A percentile compares a stretch with the other conserved stretches of the same genome.
These are phyloP conservation scores for Ctenodactylus gundi DNA, from an alignment of 2,113 vertebrate species.

Conservation along the genomic window DNA sequence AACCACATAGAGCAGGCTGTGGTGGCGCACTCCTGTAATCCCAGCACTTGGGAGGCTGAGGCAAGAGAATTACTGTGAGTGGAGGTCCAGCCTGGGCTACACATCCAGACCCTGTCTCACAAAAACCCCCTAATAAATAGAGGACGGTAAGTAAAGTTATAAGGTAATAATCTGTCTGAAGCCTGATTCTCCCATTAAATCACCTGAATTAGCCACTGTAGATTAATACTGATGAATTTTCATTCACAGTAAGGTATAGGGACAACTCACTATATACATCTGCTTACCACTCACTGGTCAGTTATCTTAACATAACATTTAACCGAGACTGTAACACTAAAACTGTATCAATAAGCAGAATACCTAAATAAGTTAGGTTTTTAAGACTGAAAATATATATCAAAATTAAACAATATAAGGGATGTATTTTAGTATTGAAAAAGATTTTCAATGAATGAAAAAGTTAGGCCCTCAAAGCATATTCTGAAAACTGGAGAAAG, in stretches of 20 bases:
- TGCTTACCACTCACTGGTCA: conserved; percentile 3
- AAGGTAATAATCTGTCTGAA: too few species aligned
- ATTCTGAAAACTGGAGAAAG: background rate
- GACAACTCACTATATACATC: background rate
- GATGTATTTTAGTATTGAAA: conserved; percentile 9
- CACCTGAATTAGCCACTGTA: background rate
- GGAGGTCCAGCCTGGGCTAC: too few species aligned
- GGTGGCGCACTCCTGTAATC: too few species aligned
- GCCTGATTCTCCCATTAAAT: conserved; percentile 36
- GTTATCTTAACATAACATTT: conserved; percentile 25
- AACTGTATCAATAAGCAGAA: conserved; percentile 1
- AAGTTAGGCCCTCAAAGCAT: background rate
- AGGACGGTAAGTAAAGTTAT: too few species aligned
- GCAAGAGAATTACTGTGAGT: too few species aligned
- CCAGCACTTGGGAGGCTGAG: too few species aligned
- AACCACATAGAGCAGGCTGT: too few species aligned
- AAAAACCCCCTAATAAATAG: too few species aligned
- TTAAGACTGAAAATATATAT: background rate
- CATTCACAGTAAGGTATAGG: background rate
- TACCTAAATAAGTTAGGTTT: conserved; percentile 7
- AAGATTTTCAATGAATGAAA: conserved; percentile 30
- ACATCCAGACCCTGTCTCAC: too few species aligned
- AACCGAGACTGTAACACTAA: conserved; percentile 18
- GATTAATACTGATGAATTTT: background rate
- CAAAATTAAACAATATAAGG: too few species aligned